Conservation (phyloP, 2,888 invertebrate genomes). For the Sturmia bella region DNA sequence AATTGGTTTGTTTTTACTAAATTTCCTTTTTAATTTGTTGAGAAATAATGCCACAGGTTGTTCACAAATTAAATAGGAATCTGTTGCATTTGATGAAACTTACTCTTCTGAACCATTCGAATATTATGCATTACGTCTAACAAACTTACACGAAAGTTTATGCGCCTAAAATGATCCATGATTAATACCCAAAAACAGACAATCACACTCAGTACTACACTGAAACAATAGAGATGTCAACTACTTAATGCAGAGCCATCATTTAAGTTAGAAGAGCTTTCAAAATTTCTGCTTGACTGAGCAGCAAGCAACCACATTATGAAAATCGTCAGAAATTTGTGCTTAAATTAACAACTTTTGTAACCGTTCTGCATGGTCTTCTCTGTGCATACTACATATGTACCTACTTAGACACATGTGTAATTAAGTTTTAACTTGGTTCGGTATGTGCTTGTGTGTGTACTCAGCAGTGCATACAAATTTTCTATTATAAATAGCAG, state of each 20-base stretch:
- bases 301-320: constrained; percentile 8
- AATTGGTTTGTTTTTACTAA: constrained; percentile 33
- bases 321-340: constrained; percentile 14
- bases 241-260: constrained; percentile 26
- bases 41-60: not conserved
- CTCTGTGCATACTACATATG: no score
- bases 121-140: constrained; percentile 59
- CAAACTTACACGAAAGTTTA: constrained; percentile 26
- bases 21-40: not conserved
- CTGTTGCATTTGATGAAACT: not conserved
- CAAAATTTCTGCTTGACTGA: constrained; percentile 53
- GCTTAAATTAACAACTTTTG: not conserved
- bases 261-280: constrained; percentile 51
- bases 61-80: not conserved
- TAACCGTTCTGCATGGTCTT: not conserved
- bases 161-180: constrained; percentile 2
- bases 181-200: constrained; percentile 9
- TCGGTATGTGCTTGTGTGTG: not conserved
- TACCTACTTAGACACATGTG: no score
- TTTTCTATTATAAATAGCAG: constrained; percentile 5
- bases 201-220: not conserved
- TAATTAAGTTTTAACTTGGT: not conserved
- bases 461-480: not conserved
- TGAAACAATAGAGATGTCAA: constrained; percentile 37
- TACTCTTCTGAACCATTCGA: constrained; percentile 35